phyloP scores from a whole-genome alignment of 2,113 vertebrate species.

The Brachyhypopomus occidentalis region DNA sequence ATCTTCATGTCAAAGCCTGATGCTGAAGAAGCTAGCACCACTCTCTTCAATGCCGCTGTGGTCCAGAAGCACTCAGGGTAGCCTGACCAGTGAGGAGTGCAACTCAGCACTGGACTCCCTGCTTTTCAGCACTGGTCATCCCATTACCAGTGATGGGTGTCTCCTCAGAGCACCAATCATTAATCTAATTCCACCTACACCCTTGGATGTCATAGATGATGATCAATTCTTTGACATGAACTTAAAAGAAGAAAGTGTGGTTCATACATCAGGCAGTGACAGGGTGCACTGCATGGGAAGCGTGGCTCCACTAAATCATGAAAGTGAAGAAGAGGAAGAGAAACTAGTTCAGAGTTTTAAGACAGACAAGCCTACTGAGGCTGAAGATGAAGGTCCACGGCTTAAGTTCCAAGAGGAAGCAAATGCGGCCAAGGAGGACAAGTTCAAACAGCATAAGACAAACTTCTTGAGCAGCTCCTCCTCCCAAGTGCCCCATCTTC shows the following conservation, averaged over 20 bases:
- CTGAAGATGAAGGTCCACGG: slow-evolving; percentile 29
- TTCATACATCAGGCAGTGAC: slow-evolving; percentile 53
- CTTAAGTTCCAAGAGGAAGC: slow-evolving; percentile 16
- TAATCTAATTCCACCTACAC: slow-evolving; percentile 76
- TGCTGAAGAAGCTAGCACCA: slow-evolving; percentile 62
- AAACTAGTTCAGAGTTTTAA: slow-evolving; percentile 34
- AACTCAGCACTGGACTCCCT: slow-evolving; percentile 40
- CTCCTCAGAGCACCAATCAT: slow-evolving; percentile 68
- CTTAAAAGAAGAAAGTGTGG: slow-evolving; percentile 63
- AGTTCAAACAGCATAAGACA: slow-evolving; percentile 45
- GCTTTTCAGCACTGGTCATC: slow-evolving; percentile 43
- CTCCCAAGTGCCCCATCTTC: slow-evolving; percentile 65
- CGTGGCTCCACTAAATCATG: slow-evolving; percentile 48
- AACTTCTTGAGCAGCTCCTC: slow-evolving; percentile 48
- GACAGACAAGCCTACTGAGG: not conserved
- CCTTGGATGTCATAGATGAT: slow-evolving; percentile 65
- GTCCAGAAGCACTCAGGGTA: slow-evolving; percentile 5
- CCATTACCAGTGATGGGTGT: slow-evolving; percentile 39
- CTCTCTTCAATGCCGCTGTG: slow-evolving; percentile 65
- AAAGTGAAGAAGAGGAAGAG: slow-evolving; percentile 46
- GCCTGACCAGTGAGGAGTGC: slow-evolving; percentile 39
- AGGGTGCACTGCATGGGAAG: slow-evolving; percentile 44
- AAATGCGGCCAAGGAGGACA: not conserved
- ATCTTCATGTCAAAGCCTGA: slow-evolving; percentile 53
- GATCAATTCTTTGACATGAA: slow-evolving; percentile 74